Percentiles rank a stretch among this genome's conserved stretches.
Conservation (phyloP, 2,113 vertebrate genomes). For the Halcyon senegalensis region DNA sequence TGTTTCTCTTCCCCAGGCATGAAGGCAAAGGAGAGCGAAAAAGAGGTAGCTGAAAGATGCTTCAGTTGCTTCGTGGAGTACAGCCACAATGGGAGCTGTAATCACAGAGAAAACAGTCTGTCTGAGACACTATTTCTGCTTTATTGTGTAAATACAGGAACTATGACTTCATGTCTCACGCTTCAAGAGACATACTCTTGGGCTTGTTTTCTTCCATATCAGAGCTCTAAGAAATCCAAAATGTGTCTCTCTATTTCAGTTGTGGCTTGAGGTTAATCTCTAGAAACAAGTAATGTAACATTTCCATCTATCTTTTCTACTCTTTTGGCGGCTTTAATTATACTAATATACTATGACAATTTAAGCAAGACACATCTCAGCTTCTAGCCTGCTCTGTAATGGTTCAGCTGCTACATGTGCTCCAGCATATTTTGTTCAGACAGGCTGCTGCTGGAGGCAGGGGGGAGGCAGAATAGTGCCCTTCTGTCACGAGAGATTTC, state of each 20-base stretch:
- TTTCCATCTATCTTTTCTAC: constrained; percentile 74
- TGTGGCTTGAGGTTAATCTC: constrained; percentile 72
- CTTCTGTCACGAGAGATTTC: constrained; percentile 75
- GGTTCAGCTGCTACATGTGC: constrained; percentile 62
- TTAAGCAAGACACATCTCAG: constrained; percentile 67
- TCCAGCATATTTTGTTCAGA: constrained; percentile 55
- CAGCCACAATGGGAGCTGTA: neutral
- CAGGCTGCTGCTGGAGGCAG: constrained; percentile 60
- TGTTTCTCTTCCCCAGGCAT: neutral
- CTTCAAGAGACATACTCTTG: neutral
- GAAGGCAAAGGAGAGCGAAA: neutral
- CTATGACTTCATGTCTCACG: constrained; percentile 31
- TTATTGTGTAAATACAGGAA: constrained; percentile 48
- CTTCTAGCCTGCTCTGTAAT: constrained; percentile 63
- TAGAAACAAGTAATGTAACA: constrained; percentile 66
- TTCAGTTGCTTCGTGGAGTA: neutral
- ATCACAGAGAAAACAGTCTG: constrained; percentile 51
- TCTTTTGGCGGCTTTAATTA: constrained; percentile 72
- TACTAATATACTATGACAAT: constrained; percentile 73
- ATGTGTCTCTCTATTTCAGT: constrained; percentile 37
- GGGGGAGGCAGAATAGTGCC: constrained; percentile 41
- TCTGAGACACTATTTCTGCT: constrained; percentile 44
- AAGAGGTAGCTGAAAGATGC: neutral
- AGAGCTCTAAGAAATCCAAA: constrained; percentile 60
- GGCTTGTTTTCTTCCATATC: constrained; percentile 24